Conservation (phyloP, 2,113 vertebrate genomes). For the Oryzias curvinotus region DNA sequence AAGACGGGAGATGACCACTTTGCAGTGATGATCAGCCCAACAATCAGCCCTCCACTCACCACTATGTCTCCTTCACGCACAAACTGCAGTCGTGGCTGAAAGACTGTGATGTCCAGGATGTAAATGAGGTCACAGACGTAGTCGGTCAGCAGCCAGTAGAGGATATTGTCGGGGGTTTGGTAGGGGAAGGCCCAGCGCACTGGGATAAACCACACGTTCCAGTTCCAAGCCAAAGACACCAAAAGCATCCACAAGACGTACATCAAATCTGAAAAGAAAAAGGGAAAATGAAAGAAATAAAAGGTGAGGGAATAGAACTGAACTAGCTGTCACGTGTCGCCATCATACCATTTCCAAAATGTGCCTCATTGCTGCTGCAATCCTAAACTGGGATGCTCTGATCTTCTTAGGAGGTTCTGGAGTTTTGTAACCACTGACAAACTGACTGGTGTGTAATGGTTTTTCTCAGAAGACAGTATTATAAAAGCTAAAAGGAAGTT, state of each 20-base stretch:
- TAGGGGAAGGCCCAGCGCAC: constrained; percentile 91
- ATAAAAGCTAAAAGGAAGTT: too few species aligned
- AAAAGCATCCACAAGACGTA: constrained; percentile 95
- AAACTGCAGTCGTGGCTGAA: constrained; percentile 93
- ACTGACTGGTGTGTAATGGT: too few species aligned
- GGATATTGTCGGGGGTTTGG: constrained; percentile 83
- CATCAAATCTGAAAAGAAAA: constrained; percentile 79
- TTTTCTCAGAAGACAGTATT: too few species aligned
- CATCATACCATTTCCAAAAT: too few species aligned
- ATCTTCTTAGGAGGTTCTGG: background rate
- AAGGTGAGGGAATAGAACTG: background rate
- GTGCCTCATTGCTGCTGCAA: background rate
- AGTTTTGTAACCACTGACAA: too few species aligned
- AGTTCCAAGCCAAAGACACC: constrained; percentile 94
- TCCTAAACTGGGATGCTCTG: background rate
- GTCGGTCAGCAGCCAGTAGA: constrained; percentile 88
- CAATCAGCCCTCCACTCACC: constrained; percentile 76
- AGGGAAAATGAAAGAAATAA: background rate
- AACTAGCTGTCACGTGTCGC: too few species aligned
- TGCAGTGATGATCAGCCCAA: background rate
- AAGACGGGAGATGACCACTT: background rate
- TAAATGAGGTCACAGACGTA: constrained; percentile 94
- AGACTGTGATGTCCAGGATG: constrained; percentile 87
- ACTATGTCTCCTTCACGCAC: constrained; percentile 89
- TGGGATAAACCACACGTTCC: constrained; percentile 96